Evolutionary conservation across 2,797 vertebrate species (phyloP), one percentile per base, ranked within the genome.

Genomic region (Sylvilagus floridanus): DNA sequence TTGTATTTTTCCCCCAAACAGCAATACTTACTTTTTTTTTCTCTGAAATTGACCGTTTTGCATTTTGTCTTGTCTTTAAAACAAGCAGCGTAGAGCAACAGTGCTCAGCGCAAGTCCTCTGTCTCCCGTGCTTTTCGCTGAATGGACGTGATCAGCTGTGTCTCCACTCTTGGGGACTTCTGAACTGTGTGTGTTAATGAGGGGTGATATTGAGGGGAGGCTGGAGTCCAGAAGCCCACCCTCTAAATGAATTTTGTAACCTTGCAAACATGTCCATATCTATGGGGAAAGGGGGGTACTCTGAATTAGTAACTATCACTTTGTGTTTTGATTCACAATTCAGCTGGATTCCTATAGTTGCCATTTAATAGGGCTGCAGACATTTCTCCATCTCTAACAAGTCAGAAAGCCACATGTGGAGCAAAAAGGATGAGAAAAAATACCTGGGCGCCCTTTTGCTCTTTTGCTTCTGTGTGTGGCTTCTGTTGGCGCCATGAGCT

Each of bases 11-110:
- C 78, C 95, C 94, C 79, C 96, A 98, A 98, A 71, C 54, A 87
- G 91, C 90, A 79, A 68, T 95, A 47, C 96, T 97, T 96, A 83
- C 76, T 95, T 96, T 93, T 76, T 96, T 94, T 91, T 73, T 97
- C 73, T 95, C 97, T 97, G 96, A 98, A 98, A 97, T 94, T 96
- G 22, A 81, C 92, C 97, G 57, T 95, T 98, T 98, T 98, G 78
- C 94, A 84, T 97, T 96, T 96, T 96, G 96, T 96, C 95, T 97
- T 96, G 95, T 97, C 91, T 97, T 75, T 94, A 91, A 97, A 98
- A 96, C 95, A 97, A 96, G 95, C 96, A 90, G 71, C 95, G 97
- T 97, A 97, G 78, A 92, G 81, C 90, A 96, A 78, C 62, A 88
- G 93, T 96, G 75, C 69, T 85, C 68, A 95, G 83, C 42, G 96